Base-by-base conservation (phyloP, 2,888 invertebrate genomes). In the Xylocampa areola region DNA sequence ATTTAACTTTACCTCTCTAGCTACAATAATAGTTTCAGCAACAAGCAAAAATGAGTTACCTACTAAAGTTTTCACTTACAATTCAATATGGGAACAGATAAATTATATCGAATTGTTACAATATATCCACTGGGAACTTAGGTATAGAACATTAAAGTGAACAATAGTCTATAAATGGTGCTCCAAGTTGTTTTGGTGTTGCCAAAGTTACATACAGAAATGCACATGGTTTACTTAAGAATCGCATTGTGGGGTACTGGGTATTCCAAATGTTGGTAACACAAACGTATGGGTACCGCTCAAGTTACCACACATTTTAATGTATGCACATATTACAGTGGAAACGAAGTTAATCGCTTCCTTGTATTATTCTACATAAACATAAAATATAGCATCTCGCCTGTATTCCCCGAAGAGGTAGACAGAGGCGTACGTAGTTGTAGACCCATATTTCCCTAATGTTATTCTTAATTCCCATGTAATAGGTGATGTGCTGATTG, bases 121-220 rank as follows among this genome's bases (percentile, higher is more conserved):
- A 62, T 49, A 68, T 13, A 37, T 62, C 65, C 48, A 62, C 33
- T 62, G 63, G 40, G 44, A 54, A 11, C 29, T 41, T 29, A 48
- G 49, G 21, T 64, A 48, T 52, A 11, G 54, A 45, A 25, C 65
- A 68, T 62, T 65, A 66, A 17, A 47, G 33, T 35, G 55, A 63
- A 68, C 53, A 60, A 59, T 59, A 41, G 39, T 36, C 41, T 29
- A 51, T 47, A 50, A 59, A 73, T 57, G 52, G 44, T 30, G 21
- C 16, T 51, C 30, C 37, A 65, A 65, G 50, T 71, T 65, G 69
- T 57, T 54, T 37, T 55, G 25, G 36, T 65, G 73, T 68, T 59
- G 58, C 58, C 32, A 39, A 54, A 68, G 58, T 67, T 58, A 48
- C 17, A n/a, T 50, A 33, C 36, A 44, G 29, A 10, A 30, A 16